A percentile compares a stretch with the other conserved stretches of the same genome.
These are phyloP conservation scores for Illadopsis cleaveri DNA, from an alignment of 2,113 vertebrate genomes.

Conservation along the genomic window DNA sequence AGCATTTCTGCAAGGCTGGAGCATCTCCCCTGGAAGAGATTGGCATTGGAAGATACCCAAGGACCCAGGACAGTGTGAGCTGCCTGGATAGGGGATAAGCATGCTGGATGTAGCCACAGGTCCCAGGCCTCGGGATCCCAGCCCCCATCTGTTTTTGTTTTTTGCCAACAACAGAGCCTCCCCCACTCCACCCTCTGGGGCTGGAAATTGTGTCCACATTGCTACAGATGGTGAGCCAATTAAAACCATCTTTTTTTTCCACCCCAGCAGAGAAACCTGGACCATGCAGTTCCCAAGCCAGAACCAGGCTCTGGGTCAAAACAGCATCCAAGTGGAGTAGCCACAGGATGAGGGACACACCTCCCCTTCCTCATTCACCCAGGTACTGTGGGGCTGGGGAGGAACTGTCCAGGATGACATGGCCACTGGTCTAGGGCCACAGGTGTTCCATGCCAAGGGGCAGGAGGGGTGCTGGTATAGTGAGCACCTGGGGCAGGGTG, in stretches of 20 bases:
- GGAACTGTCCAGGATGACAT: neutral
- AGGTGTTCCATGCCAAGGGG: neutral
- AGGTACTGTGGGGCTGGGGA: accelerated
- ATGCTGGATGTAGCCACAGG: accelerated
- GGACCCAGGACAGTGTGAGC: neutral
- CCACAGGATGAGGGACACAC: accelerated
- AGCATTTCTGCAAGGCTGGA: neutral
- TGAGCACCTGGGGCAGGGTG: neutral
- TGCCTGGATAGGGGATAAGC: neutral
- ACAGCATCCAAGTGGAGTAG: accelerated
- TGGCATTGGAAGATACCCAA: accelerated
- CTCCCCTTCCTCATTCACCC: neutral
- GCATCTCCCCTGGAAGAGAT: neutral
- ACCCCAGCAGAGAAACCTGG: neutral
- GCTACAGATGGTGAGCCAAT: neutral
- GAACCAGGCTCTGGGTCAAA: accelerated
- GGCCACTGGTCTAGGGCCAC: neutral
- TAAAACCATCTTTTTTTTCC: neutral
- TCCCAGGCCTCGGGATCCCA: neutral
- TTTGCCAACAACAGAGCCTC: neutral
- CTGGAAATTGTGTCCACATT: neutral
- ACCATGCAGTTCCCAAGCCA: neutral
- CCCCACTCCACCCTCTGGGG: neutral
- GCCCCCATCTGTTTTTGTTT: neutral
- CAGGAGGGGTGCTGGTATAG: neutral